Base-by-base conservation (phyloP, 2,797 vertebrate species). In the Thaleichthys pacificus region DNA sequence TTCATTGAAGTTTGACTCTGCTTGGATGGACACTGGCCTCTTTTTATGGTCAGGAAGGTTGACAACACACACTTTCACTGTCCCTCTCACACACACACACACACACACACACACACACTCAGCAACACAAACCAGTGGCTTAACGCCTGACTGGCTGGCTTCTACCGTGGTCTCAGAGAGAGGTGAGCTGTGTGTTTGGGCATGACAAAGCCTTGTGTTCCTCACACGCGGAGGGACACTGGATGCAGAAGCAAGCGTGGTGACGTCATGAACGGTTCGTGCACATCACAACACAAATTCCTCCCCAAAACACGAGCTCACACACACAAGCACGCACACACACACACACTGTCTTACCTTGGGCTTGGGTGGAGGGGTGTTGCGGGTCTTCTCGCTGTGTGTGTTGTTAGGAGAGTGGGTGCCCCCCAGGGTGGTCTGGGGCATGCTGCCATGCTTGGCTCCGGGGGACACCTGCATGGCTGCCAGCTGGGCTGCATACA, bases 381-480 rank as follows among this genome's bases (percentile, higher is more conserved):
- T 94, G 90, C 95, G 96, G 93, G 91, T 93, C 92, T 98, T 99
- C 89, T 98, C 97, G 58, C 93, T 84, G 82, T 96, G 96, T 85
- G 95, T 92, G 93, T 95, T 96, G 92, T 93, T 96, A 71, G 97
- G 97, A 65, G 97, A 99, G 79, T 96, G 93, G 19, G 96, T 95
- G 85, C 95, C 94, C 71, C 95, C 94, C 72, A 97, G 90, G 92
- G 95, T 97, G 85, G 91, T 90, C 80, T 96, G 97, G 69, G 95
- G 91, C 82, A 98, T 91, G 84, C 95, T 93, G 86, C 95, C 93
- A 74, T 98, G 95, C 92, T 99, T 99, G 79, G 94, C 94, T 91
- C 97, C 97, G 0, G 97, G 97, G 85, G 97, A 98, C 42, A 97
- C 96, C 89, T 99, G 97, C 97, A 99, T 99, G 60, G 97, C 97